Conservation (phyloP, 2,888 invertebrate species). For the Volucella inanis region DNA sequence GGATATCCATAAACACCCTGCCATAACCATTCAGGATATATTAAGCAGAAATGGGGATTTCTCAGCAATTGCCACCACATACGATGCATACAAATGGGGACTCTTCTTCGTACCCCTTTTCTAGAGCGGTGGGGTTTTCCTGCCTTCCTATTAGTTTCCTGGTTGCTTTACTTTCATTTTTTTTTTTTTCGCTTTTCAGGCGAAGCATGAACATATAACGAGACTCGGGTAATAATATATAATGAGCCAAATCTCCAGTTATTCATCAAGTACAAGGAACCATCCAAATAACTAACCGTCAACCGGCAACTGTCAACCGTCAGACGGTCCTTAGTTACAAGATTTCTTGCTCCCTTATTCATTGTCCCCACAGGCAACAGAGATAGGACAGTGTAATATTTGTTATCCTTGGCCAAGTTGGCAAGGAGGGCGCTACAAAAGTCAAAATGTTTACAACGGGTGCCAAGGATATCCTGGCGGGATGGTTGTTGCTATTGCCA, state of each 20-base stretch:
- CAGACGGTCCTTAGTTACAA: no score
- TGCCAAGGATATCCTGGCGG: conserved; percentile 32
- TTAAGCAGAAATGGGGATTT: conserved; percentile 73
- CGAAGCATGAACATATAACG: conserved; percentile 59
- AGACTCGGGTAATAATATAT: conserved; percentile 66
- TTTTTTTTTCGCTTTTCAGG: conserved; percentile 37
- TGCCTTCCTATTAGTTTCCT: not conserved
- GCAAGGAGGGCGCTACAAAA: conserved; percentile 37
- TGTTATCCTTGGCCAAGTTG: conserved; percentile 62
- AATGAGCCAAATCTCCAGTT: conserved; percentile 71
- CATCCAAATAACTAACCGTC: conserved; percentile 1
- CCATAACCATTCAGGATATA: conserved; percentile 72
- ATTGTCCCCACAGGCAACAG: not conserved
- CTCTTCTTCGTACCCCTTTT: conserved; percentile 14
- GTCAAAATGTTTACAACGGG: conserved; percentile 43
- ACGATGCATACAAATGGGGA: conserved; percentile 68
- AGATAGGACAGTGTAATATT: conserved; percentile 31
- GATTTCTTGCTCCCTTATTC: not conserved
- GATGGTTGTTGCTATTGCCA: no score
- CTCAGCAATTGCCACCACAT: conserved; percentile 62
- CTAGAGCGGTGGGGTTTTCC: conserved; percentile 7
- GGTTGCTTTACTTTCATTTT: conserved; percentile 17
- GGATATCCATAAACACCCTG: conserved; percentile 56
- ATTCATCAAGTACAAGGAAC: conserved; percentile 33
- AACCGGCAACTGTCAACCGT: conserved; percentile 5